These are phyloP conservation scores for Cotesia vestalis DNA, from an alignment of 1,140 invertebrate genomes.

Conservation along the genomic window DNA sequence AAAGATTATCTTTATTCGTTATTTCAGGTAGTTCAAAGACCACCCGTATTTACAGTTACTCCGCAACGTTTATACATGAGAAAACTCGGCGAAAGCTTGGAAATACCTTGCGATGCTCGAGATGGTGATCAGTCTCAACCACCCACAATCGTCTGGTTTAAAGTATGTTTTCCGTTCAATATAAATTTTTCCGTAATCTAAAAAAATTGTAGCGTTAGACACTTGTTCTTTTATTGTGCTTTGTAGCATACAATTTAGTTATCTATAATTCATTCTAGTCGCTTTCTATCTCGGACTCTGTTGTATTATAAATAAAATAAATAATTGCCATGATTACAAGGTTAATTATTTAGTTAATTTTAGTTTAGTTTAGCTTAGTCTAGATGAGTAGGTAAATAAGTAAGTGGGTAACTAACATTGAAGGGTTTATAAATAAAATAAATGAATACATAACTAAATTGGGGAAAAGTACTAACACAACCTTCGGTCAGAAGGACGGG, in stretches of 20 bases:
- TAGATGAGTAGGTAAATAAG: neutral
- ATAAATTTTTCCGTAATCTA: constrained; percentile 32
- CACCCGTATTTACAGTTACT: constrained; percentile 78
- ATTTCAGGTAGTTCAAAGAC: constrained; percentile 79
- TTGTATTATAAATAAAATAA: constrained; percentile 36
- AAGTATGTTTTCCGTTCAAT: constrained; percentile 70
- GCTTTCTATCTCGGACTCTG: constrained; percentile 19
- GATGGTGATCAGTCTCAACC: constrained; percentile 77
- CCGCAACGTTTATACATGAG: constrained; percentile 84
- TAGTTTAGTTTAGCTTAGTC: neutral
- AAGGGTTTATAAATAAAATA: constrained; percentile 15
- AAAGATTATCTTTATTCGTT: neutral
- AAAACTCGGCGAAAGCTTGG: constrained; percentile 81
- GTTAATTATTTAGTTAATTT: constrained; percentile 29
- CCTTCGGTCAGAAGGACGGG: constrained; percentile 72
- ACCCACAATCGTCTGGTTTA: constrained; percentile 85
- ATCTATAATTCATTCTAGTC: constrained; percentile 5
- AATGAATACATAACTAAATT: constrained; percentile 21
- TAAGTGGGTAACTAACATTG: constrained; percentile 23
- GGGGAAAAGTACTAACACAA: constrained; percentile 35
- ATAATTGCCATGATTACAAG: constrained; percentile 32
- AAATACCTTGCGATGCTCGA: constrained; percentile 84
- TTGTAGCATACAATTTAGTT: constrained; percentile 11
- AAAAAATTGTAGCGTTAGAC: constrained; percentile 15
- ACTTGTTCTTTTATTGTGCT: constrained; percentile 19